phyloP scores from a whole-genome alignment of 2,797 vertebrate species.

The Margarornis squamiger region DNA sequence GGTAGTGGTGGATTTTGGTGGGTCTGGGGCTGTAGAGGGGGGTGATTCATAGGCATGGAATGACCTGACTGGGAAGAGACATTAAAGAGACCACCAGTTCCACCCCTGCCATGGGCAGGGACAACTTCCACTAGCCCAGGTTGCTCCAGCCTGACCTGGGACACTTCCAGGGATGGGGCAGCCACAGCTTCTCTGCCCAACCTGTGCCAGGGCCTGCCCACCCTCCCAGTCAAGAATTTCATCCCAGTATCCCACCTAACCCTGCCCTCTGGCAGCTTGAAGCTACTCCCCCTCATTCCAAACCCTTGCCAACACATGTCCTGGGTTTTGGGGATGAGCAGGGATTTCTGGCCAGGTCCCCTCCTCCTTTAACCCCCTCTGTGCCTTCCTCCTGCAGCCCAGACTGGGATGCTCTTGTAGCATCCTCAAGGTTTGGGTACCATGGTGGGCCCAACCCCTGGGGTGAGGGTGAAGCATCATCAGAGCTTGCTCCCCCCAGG shows the following conservation, averaged over 20 bases:
- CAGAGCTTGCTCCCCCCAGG: background rate
- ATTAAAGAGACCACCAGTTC: accelerated
- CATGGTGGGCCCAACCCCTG: background rate
- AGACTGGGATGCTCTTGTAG: accelerated
- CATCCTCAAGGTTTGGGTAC: accelerated
- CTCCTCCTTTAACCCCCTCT: background rate
- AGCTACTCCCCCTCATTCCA: background rate
- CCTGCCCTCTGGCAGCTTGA: background rate
- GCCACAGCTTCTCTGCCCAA: background rate
- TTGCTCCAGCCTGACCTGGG: accelerated
- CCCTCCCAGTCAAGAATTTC: background rate
- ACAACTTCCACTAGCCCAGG: background rate
- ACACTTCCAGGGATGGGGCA: background rate
- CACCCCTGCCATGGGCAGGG: background rate
- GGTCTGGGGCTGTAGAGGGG: background rate
- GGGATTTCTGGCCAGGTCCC: background rate
- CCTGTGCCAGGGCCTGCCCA: background rate
- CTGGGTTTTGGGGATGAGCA: background rate
- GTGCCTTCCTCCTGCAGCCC: background rate
- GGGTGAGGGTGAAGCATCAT: background rate
- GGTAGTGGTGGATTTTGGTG: background rate
- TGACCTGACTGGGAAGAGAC: background rate
- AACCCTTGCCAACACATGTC: background rate
- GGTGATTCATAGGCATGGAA: background rate
- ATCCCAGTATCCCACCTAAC: background rate